Base-by-base conservation (phyloP, 2,888 invertebrate genomes). In the Nasonia oneida region DNA sequence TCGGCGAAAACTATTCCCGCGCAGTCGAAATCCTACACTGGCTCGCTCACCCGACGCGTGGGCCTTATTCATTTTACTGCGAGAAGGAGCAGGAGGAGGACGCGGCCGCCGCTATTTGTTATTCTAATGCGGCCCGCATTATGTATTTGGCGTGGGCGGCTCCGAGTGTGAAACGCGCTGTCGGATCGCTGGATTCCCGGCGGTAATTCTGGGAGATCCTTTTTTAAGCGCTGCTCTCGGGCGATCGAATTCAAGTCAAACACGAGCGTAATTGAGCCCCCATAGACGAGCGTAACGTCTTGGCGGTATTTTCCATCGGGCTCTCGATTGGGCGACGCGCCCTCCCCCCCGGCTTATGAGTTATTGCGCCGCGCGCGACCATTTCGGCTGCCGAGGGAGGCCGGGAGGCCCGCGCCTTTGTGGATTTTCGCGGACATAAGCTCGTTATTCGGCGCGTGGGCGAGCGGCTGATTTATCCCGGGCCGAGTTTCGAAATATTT, bases 81-180 rank as follows among this genome's bases (percentile, higher is more conserved):
- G 5, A 67, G 33, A 67, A n/a, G 12, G 10, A 23, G 29, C 2
- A 18, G 64, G 18, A 29, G 80, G 12, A 67, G 82, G 42, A 37
- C 70, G 39, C 73, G 64, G 39, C 86, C 76, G 23, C 85, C 85
- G 71, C 91, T 92, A 93, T 93, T 93, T 93, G 93, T 93, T 93
- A 93, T 93, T 93, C 91, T 93, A 93, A 93, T 93, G 91, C 91
- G 47, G 39, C 23, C 18, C 90, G 90, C 90, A 91, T 91, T 92
- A 91, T 93, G 91, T 77, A 64, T 23, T 23, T 91, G 89, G 91
- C 92, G 92, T 91, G 91, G 91, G 92, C 91, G 70, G 70, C 8
- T 89, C 90, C 89, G 92, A 91, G 92, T 93, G 92, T 92, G 92
- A 93, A 92, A 92, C 92, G 91, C 91, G 91, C 90, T 91, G 91